Percentiles rank a stretch among this genome's conserved stretches.
phyloP scores from a whole-genome alignment of 2,888 invertebrate species.

The Stenolophus ochropezus region DNA sequence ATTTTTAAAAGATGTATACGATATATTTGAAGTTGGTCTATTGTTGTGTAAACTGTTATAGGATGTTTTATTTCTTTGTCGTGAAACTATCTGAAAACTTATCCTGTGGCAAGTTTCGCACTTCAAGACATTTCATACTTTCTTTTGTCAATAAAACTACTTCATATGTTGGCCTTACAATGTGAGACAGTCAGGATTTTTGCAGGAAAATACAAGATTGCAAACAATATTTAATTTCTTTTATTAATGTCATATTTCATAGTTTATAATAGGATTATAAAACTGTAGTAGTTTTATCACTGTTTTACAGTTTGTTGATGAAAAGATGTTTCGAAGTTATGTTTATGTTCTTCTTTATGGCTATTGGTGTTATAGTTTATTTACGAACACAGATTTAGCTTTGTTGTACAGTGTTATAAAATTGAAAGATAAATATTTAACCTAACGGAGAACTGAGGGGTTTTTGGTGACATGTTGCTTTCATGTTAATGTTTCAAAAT shows the following conservation, averaged over 20 bases:
- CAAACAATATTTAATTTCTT: constrained; percentile 5
- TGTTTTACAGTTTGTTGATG: constrained; percentile 16
- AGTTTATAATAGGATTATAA: constrained; percentile 14
- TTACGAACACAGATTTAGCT: background rate
- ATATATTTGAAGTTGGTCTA: too few species aligned
- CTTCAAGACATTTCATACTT: background rate
- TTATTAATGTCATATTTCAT: constrained; percentile 11
- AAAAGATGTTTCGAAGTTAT: constrained; percentile 25
- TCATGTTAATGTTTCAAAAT: too few species aligned
- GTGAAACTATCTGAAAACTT: too few species aligned
- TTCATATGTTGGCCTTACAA: background rate
- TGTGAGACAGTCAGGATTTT: background rate
- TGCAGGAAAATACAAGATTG: background rate
- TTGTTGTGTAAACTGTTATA: too few species aligned
- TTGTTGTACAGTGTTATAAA: too few species aligned
- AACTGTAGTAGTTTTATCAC: constrained; percentile 17
- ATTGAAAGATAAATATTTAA: too few species aligned
- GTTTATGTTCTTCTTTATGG: constrained; percentile 28
- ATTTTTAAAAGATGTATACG: too few species aligned
- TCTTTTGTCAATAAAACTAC: background rate
- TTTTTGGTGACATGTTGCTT: too few species aligned
- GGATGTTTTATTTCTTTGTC: too few species aligned
- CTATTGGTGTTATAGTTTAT: background rate
- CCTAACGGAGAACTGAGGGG: too few species aligned
- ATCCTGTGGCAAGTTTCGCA: background rate